phyloP scores from a whole-genome alignment of 2,797 vertebrate species.

The Cuniculus paca region DNA sequence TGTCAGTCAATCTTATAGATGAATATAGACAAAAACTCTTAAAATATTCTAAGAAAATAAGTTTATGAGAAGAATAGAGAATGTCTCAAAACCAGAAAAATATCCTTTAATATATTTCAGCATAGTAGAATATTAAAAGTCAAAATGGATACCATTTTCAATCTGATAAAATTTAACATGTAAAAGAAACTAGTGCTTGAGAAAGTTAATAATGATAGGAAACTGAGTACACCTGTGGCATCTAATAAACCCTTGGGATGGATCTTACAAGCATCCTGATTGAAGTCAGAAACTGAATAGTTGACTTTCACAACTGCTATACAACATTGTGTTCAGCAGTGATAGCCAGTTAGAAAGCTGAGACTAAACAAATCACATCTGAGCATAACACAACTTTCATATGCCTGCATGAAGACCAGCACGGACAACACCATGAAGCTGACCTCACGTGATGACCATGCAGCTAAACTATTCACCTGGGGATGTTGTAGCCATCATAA shows the following conservation, averaged over 20 bases:
- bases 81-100: conserved; percentile 1
- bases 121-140: background rate
- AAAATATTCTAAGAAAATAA: background rate
- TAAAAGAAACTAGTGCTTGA: background rate
- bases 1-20: background rate
- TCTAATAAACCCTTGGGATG: background rate
- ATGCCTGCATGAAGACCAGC: background rate
- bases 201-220: background rate
- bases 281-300: background rate
- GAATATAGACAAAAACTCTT: background rate
- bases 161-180: background rate
- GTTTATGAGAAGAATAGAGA: background rate
- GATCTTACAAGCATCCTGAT: background rate
- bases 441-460: no score
- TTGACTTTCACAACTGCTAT: background rate
- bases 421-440: background rate
- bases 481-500: background rate
- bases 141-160: background rate
- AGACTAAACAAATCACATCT: background rate
- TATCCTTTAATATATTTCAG: background rate
- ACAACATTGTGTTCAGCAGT: background rate
- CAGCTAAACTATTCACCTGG: background rate
- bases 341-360: background rate
- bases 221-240: background rate
- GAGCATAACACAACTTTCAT: background rate